These are phyloP conservation scores for Ptilorrhoa leucosticta DNA, from an alignment of 2,113 vertebrate genomes.

Conservation along the genomic window DNA sequence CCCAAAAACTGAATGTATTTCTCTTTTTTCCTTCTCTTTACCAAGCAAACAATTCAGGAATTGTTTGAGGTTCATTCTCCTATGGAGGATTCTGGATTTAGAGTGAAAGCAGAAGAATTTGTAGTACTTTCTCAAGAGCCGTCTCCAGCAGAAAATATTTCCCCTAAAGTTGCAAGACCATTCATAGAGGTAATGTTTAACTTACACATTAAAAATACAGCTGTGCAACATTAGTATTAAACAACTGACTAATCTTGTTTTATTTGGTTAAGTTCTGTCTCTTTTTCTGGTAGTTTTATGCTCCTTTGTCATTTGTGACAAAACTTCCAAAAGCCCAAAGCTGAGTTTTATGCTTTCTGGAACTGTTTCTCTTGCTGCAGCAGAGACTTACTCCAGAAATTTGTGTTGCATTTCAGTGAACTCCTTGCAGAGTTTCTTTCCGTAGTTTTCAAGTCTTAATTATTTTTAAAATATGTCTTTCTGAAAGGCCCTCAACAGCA, in stretches of 20 bases:
- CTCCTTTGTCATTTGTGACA: background rate
- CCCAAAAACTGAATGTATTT: background rate
- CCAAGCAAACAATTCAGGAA: conserved; percentile 90
- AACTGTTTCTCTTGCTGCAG: background rate
- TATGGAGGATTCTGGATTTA: conserved; percentile 77
- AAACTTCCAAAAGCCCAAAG: background rate
- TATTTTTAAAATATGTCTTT: background rate
- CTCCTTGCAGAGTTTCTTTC: background rate
- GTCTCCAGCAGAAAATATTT: conserved; percentile 86
- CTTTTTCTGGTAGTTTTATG: background rate
- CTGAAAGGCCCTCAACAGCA: conserved; percentile 86
- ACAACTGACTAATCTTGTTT: background rate
- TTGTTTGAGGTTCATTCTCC: conserved; percentile 92
- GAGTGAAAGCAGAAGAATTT: conserved; percentile 88
- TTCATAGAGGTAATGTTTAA: conserved; percentile 79
- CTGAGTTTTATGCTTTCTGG: background rate
- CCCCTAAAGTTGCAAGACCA: conserved; percentile 86
- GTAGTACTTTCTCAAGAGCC: conserved; percentile 92
- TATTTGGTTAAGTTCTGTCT: background rate
- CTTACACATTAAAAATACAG: background rate
- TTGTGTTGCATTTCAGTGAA: background rate
- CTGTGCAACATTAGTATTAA: background rate
- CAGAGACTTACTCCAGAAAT: background rate
- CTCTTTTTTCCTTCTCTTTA: background rate
- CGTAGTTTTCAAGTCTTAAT: background rate